phyloP scores from a whole-genome alignment of 2,888 invertebrate species.

The Drosophila vallismaia region DNA sequence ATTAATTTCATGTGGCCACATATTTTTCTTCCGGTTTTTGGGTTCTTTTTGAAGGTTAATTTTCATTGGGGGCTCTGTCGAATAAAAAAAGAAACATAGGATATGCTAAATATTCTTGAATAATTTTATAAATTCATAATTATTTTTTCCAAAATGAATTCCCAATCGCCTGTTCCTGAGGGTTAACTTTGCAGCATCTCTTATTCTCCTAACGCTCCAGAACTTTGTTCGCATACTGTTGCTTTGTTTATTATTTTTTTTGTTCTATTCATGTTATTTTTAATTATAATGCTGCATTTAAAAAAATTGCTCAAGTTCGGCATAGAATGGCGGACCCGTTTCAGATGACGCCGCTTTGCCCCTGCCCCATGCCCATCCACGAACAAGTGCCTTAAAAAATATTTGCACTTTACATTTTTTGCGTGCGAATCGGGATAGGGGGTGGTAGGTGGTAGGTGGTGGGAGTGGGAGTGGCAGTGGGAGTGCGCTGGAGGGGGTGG shows the following conservation, averaged over 20 bases:
- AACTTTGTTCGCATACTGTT: background rate
- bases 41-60: background rate
- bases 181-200: background rate
- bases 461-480: background rate
- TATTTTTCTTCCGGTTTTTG: background rate
- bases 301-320: conserved; percentile 74
- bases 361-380: background rate
- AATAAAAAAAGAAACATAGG: background rate
- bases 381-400: conserved; percentile 64
- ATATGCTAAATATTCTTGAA: no score
- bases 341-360: conserved; percentile 4
- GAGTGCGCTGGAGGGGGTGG: background rate
- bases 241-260: conserved; percentile 7
- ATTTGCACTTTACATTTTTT: conserved; percentile 75
- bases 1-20: background rate
- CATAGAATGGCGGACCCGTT: conserved; percentile 35
- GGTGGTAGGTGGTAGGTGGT: conserved; percentile 17
- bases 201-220: background rate
- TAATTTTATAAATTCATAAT: no score
- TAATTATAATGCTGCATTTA: conserved; percentile 60
- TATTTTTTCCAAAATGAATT: no score
- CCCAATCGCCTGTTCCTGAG: no score
- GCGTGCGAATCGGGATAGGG: conserved; percentile 65
- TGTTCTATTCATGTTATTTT: conserved; percentile 45
- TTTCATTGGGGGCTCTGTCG: background rate